These are phyloP conservation scores for Nomada goodeniana DNA, from an alignment of 2,888 invertebrate genomes.

Conservation along the genomic window DNA sequence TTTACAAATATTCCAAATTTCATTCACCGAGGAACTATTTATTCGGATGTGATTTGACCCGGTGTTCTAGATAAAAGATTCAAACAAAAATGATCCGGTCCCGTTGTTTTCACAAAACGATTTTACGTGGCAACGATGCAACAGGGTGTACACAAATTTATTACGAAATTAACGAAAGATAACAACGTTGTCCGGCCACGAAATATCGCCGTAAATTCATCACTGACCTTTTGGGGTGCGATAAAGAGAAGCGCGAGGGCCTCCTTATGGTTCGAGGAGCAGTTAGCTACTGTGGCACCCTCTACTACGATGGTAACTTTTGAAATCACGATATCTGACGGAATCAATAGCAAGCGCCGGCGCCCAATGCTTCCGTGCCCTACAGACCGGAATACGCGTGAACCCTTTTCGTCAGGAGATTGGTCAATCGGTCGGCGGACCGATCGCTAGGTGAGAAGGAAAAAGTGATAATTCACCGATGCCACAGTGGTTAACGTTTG, in stretches of 20 bases:
- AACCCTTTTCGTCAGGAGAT: conserved; percentile 50
- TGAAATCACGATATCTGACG: conserved; percentile 75
- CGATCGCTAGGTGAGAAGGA: background rate
- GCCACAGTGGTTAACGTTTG: too few relatives aligned
- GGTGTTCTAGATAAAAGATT: background rate
- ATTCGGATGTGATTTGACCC: background rate
- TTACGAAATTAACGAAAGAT: background rate
- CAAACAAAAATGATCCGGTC: background rate
- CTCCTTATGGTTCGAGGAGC: conserved; percentile 80
- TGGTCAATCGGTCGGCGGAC: conserved; percentile 58
- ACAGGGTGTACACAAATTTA: background rate
- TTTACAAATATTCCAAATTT: background rate
- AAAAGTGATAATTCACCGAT: background rate
- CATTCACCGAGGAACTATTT: background rate
- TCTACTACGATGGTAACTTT: conserved; percentile 79
- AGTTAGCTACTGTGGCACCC: conserved; percentile 82
- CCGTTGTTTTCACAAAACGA: background rate
- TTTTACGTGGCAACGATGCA: background rate
- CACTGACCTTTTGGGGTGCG: conserved; percentile 81
- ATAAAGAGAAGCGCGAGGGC: conserved; percentile 76
- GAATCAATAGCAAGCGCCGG: conserved; percentile 83
- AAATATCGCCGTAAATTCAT: conserved; percentile 50
- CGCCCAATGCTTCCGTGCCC: conserved; percentile 69
- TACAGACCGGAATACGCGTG: conserved; percentile 66
- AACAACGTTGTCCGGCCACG: conserved; percentile 11